Percentiles rank a stretch among this genome's conserved stretches.
These are phyloP conservation scores for Alviniconcha strummeri DNA, from an alignment of 2,888 invertebrate genomes.

Conservation along the genomic window DNA sequence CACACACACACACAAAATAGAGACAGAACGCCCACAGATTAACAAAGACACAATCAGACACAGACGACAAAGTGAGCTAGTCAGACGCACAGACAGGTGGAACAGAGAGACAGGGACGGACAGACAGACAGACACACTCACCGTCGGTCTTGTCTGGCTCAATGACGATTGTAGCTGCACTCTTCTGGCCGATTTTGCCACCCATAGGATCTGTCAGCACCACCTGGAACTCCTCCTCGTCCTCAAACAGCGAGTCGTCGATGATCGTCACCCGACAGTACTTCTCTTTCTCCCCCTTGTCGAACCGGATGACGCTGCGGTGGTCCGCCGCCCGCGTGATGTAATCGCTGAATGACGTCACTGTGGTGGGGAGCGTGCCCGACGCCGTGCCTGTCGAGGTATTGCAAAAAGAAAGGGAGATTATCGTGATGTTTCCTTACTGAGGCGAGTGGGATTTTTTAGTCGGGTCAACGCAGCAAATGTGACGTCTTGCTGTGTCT, in stretches of 20 bases:
- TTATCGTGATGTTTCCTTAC: too few relatives aligned
- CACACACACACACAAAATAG: too few relatives aligned
- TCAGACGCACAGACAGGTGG: too few relatives aligned
- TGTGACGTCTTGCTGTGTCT: not conserved
- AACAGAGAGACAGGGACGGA: too few relatives aligned
- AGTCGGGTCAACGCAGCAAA: not conserved
- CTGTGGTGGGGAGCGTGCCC: slow-evolving; percentile 64
- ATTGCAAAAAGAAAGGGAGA: too few relatives aligned
- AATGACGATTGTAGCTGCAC: slow-evolving; percentile 62
- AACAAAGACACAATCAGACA: too few relatives aligned
- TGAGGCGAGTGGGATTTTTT: not conserved
- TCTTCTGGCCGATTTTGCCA: slow-evolving; percentile 60
- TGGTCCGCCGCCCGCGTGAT: slow-evolving; percentile 66
- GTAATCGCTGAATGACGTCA: slow-evolving; percentile 71
- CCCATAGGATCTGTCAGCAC: slow-evolving; percentile 65
- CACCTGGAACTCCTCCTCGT: slow-evolving; percentile 67
- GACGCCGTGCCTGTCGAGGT: slow-evolving; percentile 63
- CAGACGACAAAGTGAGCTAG: too few relatives aligned
- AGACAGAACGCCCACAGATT: too few relatives aligned
- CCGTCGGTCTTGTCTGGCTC: slow-evolving; percentile 69
- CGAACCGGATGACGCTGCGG: slow-evolving; percentile 65
- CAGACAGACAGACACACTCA: slow-evolving; percentile 41
- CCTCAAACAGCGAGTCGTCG: slow-evolving; percentile 72
- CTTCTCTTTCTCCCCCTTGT: slow-evolving; percentile 59
- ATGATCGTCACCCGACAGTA: slow-evolving; percentile 69